Evolutionary conservation across 2,113 vertebrate species (phyloP).

Genomic region (Hydropotes inermis): DNA sequence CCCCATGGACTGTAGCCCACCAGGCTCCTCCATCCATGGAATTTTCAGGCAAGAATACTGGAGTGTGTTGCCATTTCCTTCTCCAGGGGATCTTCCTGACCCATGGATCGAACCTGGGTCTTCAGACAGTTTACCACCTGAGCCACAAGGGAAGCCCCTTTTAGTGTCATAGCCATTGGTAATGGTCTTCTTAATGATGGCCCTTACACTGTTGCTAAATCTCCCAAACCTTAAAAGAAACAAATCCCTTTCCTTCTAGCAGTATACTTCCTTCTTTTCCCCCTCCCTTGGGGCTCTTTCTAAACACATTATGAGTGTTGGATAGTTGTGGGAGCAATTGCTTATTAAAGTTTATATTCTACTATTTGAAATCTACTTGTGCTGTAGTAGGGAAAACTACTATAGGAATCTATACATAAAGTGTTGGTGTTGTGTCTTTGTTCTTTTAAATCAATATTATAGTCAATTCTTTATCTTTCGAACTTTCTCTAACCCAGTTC

Average conservation of each 20-base stretch:
- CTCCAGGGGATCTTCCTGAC: not conserved
- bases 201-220: not conserved
- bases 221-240: not conserved
- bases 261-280: not conserved
- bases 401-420: conserved; percentile 24
- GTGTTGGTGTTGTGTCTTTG: not conserved
- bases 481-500: conserved; percentile 41
- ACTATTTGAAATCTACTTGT: conserved; percentile 44
- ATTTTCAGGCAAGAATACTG: not conserved
- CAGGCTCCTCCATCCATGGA: not conserved
- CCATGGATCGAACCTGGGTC: not conserved
- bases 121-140: not conserved
- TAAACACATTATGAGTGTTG: not conserved
- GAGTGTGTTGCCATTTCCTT: not conserved
- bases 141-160: not conserved
- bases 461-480: conserved; percentile 54
- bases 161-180: not conserved
- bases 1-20: not conserved
- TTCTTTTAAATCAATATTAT: conserved; percentile 47
- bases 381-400: conserved; percentile 19
- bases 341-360: conserved; percentile 48
- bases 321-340: conserved; percentile 16
- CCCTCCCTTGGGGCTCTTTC: not conserved
- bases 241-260: not conserved
- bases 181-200: not conserved